Base-by-base conservation (phyloP, 2,888 invertebrate species). In the Sisyra nigra region DNA sequence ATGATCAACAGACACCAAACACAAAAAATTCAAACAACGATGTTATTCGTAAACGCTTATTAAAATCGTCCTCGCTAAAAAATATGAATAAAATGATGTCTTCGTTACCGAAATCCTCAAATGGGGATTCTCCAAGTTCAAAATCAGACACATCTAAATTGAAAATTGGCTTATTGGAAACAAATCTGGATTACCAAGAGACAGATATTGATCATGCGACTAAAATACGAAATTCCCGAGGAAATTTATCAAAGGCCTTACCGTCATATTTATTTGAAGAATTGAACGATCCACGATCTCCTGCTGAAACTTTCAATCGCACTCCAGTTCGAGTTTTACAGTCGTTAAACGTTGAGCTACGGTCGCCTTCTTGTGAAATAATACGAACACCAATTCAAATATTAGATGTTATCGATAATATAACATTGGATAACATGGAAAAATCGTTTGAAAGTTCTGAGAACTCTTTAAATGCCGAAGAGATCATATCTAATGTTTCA, bases 141-240 rank as follows among this genome's bases (percentile, higher is more conserved):
- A 3, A n/a, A 4, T 3, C 32, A 3, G 48, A 54, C 48, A 53
- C 55, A 47, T 51, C 55, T 44, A 57, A 59, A 35, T 67, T 67
- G 46, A 63, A 66, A 35, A 61, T 61, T 17, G 62, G 61, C 34
- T 56, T 75, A 31, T 56, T 75, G 47, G 74, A 75, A 61, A 75
- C 75, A 14, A 72, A 74, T 57, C 68, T 75, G 59, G 74, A 75
- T 51, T 74, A 63, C 60, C 55, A 69, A 29, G 73, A 72, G 55
- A 64, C 65, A 17, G 57, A 65, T 53, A 51, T 65, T 33, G 65
- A 65, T 54, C 51, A 42, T 30, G 58, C 57, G 13, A 47, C 55
- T 31, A 48, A 52, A 44, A 45, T 44, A 42, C 15, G 50, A 47
- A 32, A 47, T 8, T 14, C 15, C 19, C 9, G 7, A 31, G 10